Base-by-base conservation (phyloP, 2,888 invertebrate species). In the Yponomeuta cagnagella region DNA sequence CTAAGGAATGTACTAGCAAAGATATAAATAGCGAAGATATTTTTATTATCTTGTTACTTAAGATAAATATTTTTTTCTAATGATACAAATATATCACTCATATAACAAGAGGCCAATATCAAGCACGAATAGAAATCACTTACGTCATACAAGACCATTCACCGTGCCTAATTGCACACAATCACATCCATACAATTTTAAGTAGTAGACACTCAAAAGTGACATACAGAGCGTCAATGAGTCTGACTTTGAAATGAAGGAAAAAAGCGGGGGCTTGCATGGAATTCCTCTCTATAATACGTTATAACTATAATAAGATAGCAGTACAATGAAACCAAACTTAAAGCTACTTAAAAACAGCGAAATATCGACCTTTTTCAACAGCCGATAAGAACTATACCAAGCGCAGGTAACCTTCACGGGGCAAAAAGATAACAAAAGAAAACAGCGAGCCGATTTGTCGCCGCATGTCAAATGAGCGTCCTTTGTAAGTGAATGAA, bases 381-480 rank as follows among this genome's bases (percentile, higher is more conserved):
- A 58, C 2, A 15, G 15, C 15, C 12, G 15, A 58, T 15, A 58
- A 58, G 52, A 58, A 15, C 52, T 12, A 2, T 15, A 58, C 52
- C 6, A 43, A 43, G 43, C 43, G 43, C 43, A 43, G 43, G 43
- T 43, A 43, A 43, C 43, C 31, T 69, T 48, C 48, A 2, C 67
- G 63, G 48, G 67, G 69, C 63, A 68, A 70, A 72, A 15, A 68
- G 58, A 70, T 74, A 70, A 75, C 75, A 76, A 75, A 71, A 58
- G 74, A 71, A 23, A 64, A 63, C 69, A 75, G 75, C 75, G 75
- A 85, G 81, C 78, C 84, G 86, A 89, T 90, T 90, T 89, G 89
- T 88, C 88, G 88, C 88, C 85, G 84, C 83, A 84, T 85, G 84
- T 86, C 87, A 84, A 87, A 88, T 81, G 83, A 80, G 77, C 77